These are phyloP conservation scores for Connochaetes taurinus DNA, from an alignment of 2,113 vertebrate genomes.

Conservation along the genomic window DNA sequence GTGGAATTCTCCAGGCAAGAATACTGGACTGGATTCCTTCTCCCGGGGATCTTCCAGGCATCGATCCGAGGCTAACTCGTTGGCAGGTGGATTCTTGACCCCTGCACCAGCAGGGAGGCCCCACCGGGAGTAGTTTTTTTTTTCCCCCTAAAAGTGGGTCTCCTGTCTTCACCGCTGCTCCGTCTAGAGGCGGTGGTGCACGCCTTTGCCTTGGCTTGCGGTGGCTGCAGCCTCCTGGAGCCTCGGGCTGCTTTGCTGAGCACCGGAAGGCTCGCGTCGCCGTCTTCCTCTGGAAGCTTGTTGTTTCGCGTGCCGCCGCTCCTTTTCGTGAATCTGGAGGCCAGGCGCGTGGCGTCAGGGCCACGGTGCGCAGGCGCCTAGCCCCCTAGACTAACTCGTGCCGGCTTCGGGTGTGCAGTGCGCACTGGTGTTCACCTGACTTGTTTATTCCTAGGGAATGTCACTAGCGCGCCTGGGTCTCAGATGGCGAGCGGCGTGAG, in stretches of 20 bases:
- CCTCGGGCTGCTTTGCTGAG: accelerated
- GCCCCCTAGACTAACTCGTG: not conserved
- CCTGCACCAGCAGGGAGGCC: not conserved
- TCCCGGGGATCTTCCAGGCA: not conserved
- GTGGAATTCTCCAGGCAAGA: not conserved
- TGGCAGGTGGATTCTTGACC: not conserved
- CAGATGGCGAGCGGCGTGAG: slow-evolving; percentile 94
- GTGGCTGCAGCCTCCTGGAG: accelerated
- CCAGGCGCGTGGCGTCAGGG: accelerated
- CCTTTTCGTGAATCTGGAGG: accelerated
- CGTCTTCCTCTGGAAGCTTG: accelerated
- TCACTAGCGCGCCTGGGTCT: slow-evolving; percentile 90
- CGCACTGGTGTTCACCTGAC: slow-evolving; percentile 67
- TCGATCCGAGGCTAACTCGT: not conserved
- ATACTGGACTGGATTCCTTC: not conserved
- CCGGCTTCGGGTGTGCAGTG: not conserved
- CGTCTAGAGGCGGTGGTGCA: accelerated
- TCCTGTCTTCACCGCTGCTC: not conserved
- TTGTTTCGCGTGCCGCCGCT: accelerated
- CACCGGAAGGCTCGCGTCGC: accelerated
- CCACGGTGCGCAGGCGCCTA: accelerated
- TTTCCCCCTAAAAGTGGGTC: accelerated
- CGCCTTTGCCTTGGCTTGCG: accelerated
- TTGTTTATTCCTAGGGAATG: slow-evolving; percentile 84
- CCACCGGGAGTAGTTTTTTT: not conserved